Conservation (phyloP, 2,797 vertebrate genomes). For the Glyptemys insculpta region DNA sequence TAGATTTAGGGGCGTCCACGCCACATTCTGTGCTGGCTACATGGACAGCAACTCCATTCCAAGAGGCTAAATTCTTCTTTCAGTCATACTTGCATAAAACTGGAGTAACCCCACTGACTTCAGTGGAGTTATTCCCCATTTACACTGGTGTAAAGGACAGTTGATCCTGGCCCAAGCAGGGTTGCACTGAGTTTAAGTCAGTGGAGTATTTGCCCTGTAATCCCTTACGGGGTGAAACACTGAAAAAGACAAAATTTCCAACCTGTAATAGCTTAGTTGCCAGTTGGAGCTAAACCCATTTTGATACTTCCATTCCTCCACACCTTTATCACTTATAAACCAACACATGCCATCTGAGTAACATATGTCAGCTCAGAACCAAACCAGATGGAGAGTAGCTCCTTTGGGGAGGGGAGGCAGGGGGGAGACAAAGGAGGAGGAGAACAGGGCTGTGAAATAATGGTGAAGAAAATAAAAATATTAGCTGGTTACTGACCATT, state of each 20-base stretch:
- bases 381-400: not conserved
- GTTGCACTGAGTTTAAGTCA: rapidly evolving
- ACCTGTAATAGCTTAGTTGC: not conserved
- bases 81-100: not conserved
- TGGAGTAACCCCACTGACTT: rapidly evolving
- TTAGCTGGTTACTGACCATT: conserved; percentile 1
- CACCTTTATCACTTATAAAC: not conserved
- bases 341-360: not conserved
- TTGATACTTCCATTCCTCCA: not conserved
- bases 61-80: not conserved
- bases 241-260: not conserved
- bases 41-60: not conserved
- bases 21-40: not conserved
- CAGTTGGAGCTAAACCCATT: not conserved
- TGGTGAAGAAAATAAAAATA: conserved; percentile 12
- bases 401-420: not conserved
- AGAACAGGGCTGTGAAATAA: not conserved
- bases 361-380: not conserved
- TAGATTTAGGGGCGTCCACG: rapidly evolving
- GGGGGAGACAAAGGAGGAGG: not conserved
- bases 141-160: not conserved
- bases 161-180: not conserved
- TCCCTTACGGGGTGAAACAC: not conserved
- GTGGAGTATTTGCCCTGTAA: not conserved
- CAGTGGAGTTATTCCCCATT: not conserved